Evolutionary conservation across 2,888 invertebrate species (phyloP).

Genomic region (Chalcis sispes): DNA sequence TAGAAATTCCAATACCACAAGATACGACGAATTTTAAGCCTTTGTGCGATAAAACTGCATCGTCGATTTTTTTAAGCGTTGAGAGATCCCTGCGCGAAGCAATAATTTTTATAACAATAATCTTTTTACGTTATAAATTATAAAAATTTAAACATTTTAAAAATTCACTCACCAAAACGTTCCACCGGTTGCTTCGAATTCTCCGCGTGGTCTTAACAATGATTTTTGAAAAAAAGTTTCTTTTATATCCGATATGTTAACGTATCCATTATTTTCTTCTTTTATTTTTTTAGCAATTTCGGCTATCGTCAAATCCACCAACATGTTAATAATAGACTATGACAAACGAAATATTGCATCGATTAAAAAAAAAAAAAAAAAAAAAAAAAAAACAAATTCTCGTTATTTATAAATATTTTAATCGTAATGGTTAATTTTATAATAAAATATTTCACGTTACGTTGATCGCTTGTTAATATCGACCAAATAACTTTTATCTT

Average conservation of each 20-base stretch:
- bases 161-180: slow-evolving; percentile 50
- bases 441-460: too few relatives aligned
- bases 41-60: slow-evolving; percentile 57
- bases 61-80: slow-evolving; percentile 58
- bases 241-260: slow-evolving; percentile 45
- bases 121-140: slow-evolving; percentile 1
- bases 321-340: slow-evolving; percentile 45
- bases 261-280: slow-evolving; percentile 38
- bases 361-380: not conserved
- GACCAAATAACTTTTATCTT: too few relatives aligned
- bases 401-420: too few relatives aligned
- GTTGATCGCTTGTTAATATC: too few relatives aligned
- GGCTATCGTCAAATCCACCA: slow-evolving; percentile 45
- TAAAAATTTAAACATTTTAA: too few relatives aligned
- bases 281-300: slow-evolving; percentile 32
- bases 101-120: slow-evolving; percentile 1
- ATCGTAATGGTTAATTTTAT: too few relatives aligned
- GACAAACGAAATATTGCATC: too few relatives aligned
- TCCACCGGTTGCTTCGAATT: slow-evolving; percentile 39
- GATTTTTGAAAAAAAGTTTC: slow-evolving; percentile 17
- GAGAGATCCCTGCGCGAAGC: slow-evolving; percentile 63
- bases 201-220: slow-evolving; percentile 4
- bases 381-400: not conserved
- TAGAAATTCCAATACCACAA: slow-evolving; percentile 59
- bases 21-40: slow-evolving; percentile 56